Evolutionary conservation across 2,888 invertebrate genomes (phyloP), one percentile per base, ranked within the genome.

Genomic region (Atherix ibis): DNA sequence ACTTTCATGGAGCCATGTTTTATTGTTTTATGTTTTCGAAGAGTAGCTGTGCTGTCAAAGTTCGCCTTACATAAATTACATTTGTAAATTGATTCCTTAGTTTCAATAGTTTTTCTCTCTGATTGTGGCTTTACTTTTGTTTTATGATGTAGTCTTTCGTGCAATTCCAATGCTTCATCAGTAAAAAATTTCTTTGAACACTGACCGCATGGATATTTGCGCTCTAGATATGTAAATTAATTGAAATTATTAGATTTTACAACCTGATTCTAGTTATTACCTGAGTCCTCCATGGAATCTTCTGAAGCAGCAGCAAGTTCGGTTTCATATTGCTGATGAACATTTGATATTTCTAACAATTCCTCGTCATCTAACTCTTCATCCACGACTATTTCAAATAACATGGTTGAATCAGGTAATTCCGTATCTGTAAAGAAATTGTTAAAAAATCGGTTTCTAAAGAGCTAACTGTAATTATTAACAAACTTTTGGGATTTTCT

Each of bases 111-210:
- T 14, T 22, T 25, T n/a, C 16, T 18, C 6, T 12, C 17, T n/a
- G 13, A n/a, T 6, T 12, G n/a, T 9, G 9, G 5, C 5, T 2
- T 29, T 10, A 5, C 2, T 18, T 35, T 31, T 10, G n/a, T 13
- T 27, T 66, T 66, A 63, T 66, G 67, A 60, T 64, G 58, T 56
- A 64, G 39, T 40, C 47, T 47, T 38, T 40, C 48, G 18, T 44
- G 44, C 6, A 44, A 16, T 4, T n/a, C 16, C 3, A 43, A 10
- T 1, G 42, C 44, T 18, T 28, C 32, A 1, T 8, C 9, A 1
- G 43, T 44, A 16, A 40, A 32, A 25, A 39, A 44, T 13, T 27
- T 38, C 10, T 42, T 44, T 4, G 30, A 26, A 27, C 44, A 44
- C n/a, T 36, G 33, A 18, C 27, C 37, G 6, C 43, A 43, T 13